Base-by-base conservation (phyloP, 2,113 vertebrate genomes). In the Apteryx mantelli region DNA sequence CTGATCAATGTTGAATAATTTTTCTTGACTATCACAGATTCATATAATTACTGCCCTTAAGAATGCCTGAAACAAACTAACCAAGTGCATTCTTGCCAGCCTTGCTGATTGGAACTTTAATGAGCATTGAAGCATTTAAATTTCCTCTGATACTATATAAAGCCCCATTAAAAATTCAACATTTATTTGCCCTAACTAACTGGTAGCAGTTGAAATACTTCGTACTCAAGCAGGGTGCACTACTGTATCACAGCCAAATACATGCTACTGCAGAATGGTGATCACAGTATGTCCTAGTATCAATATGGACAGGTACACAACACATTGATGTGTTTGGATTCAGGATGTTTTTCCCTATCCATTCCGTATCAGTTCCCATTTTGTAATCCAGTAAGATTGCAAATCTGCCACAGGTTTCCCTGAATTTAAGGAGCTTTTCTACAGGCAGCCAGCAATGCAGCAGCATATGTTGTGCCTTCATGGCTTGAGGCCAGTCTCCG, bases 1-100 rank as follows among this genome's bases (percentile, higher is more conserved):
- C 83, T 93, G 91, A 97, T 80, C 66, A 91, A 18, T 84, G 86
- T 82, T 91, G 89, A 95, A 77, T 94, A 91, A 64, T 96, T 92
- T 94, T 94, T 88, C 58, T 93, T 84, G 87, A 91, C 82, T 93
- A 63, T 90, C 40, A 60, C 82, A 93, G 87, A 30, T 86, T 81
- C 56, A 52, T 32, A 63, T 80, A 89, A 95, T 96, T 89, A 76
- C 60, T 97, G 82, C 93, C 90, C 85, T 79, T 94, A 95, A 92
- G 50, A 91, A 55, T 66, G 86, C 69, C 93, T 90, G 75, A 93
- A 94, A 94, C 44, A 93, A 94, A 78, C 71, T 63, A 88, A 93
- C 81, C 65, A 64, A 26, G 38, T 93, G 71, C 77, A 70, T 94
- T 88, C 91, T 94, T 94, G 60, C 75, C 76, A 91, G 76, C 13